phyloP scores from a whole-genome alignment of 2,888 invertebrate genomes.

The Drosophila nr. medialis region DNA sequence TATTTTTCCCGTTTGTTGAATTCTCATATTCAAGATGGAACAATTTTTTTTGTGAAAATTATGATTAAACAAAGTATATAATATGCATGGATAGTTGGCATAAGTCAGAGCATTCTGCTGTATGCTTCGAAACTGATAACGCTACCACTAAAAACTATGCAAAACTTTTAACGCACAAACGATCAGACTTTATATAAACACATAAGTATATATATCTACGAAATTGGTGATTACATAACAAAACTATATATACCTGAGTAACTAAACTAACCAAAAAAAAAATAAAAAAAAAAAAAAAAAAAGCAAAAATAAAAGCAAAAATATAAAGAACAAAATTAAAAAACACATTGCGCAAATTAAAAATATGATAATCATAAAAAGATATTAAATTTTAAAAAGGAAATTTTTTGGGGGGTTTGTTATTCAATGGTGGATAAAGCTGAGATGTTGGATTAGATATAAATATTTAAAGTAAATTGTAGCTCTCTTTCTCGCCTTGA shows the following conservation, averaged over 20 bases:
- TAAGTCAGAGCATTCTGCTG: conserved; percentile 5
- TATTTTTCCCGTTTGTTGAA: conserved; percentile 18
- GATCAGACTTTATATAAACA: conserved; percentile 23
- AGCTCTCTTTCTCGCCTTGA: neutral
- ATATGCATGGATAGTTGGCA: conserved; percentile 22
- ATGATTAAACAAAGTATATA: conserved; percentile 39
- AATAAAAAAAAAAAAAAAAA: conserved; percentile 9
- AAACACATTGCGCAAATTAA: conserved; percentile 15
- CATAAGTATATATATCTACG: conserved; percentile 9
- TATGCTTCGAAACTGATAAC: conserved; percentile 20
- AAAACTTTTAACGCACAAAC: conserved; percentile 13
- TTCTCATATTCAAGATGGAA: conserved; percentile 40
- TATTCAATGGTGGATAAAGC: conserved; percentile 40
- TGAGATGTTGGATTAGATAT: conserved; percentile 57
- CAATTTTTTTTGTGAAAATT: conserved; percentile 23
- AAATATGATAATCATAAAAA: conserved; percentile 8
- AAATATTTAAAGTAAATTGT: conserved; percentile 44
- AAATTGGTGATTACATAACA: conserved; percentile 38
- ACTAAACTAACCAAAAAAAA: conserved; percentile 32
- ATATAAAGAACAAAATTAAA: conserved; percentile 47
- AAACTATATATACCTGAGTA: conserved; percentile 52
- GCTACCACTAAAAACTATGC: conserved; percentile 31
- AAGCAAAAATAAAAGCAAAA: conserved; percentile 11
- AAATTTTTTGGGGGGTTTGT: conserved; percentile 11
- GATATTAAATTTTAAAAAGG: conserved; percentile 7